These are phyloP conservation scores for Crotalus viridis DNA, from an alignment of 2,113 vertebrate genomes.

Conservation along the genomic window DNA sequence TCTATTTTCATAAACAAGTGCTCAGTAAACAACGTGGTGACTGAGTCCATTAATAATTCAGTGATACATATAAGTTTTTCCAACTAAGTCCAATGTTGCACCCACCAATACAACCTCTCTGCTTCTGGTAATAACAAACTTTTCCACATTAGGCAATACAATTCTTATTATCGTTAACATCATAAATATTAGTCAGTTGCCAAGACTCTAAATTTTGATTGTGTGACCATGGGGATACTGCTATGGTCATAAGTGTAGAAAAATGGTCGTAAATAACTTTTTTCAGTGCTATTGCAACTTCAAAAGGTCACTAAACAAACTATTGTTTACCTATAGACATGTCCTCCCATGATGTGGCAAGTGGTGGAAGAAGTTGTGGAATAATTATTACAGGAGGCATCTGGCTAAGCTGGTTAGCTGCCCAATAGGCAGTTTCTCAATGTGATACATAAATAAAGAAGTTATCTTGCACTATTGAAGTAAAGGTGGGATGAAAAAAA, in stretches of 20 bases:
- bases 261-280: background rate
- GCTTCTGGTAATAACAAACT: no score
- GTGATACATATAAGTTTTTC: no score
- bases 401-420: background rate
- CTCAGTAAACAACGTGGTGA: no score
- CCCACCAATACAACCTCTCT: no score
- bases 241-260: background rate
- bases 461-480: background rate
- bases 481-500: background rate
- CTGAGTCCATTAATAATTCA: no score
- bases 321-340: background rate
- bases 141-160: no score
- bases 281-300: background rate
- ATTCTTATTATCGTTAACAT: background rate
- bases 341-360: background rate
- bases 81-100: no score
- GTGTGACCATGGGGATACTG: background rate
- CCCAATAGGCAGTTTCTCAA: background rate
- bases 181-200: background rate
- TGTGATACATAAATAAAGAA: background rate
- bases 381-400: background rate
- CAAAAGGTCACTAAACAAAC: background rate
- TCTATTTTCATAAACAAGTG: no score
- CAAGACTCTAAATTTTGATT: background rate
- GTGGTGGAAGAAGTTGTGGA: background rate